phyloP scores from a whole-genome alignment of 2,113 vertebrate species.

The Cervus canadensis region DNA sequence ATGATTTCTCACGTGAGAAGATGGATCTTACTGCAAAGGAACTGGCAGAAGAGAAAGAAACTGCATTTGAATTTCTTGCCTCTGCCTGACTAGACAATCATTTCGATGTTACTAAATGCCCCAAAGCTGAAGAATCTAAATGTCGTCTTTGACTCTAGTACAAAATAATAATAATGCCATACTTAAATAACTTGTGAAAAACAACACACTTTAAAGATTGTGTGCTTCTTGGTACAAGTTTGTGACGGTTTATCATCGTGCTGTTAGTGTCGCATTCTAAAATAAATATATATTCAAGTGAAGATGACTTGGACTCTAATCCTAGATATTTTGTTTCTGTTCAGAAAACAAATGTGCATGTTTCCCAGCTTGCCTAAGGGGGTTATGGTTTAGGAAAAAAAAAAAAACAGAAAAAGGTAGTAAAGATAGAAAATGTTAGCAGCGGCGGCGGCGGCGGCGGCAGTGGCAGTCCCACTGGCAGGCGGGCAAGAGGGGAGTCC shows the following conservation, averaged over 20 bases:
- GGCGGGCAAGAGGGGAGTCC: conserved; percentile 72
- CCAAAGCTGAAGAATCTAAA: conserved; percentile 82
- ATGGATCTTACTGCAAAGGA: conserved; percentile 93
- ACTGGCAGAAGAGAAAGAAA: conserved; percentile 93
- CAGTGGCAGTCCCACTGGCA: conserved; percentile 72
- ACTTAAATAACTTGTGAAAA: conserved; percentile 70
- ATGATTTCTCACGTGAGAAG: conserved; percentile 92
- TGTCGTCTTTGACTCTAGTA: conserved; percentile 85
- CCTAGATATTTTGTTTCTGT: not conserved
- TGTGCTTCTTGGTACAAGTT: conserved; percentile 73
- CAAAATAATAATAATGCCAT: conserved; percentile 68
- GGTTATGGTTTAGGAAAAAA: not conserved
- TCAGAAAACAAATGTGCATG: not conserved
- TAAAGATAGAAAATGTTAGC: not conserved
- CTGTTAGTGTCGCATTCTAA: conserved; percentile 69
- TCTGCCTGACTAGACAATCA: conserved; percentile 84
- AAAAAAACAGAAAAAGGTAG: not conserved
- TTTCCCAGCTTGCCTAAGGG: not conserved
- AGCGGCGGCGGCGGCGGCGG: conserved; percentile 40
- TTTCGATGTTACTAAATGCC: conserved; percentile 57
- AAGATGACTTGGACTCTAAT: conserved; percentile 32
- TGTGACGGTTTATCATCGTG: conserved; percentile 66
- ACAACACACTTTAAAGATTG: conserved; percentile 67
- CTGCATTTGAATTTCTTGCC: conserved; percentile 90
- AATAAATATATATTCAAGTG: conserved; percentile 65